phyloP scores from a whole-genome alignment of 2,113 vertebrate species.

The Hiodon tergisus region DNA sequence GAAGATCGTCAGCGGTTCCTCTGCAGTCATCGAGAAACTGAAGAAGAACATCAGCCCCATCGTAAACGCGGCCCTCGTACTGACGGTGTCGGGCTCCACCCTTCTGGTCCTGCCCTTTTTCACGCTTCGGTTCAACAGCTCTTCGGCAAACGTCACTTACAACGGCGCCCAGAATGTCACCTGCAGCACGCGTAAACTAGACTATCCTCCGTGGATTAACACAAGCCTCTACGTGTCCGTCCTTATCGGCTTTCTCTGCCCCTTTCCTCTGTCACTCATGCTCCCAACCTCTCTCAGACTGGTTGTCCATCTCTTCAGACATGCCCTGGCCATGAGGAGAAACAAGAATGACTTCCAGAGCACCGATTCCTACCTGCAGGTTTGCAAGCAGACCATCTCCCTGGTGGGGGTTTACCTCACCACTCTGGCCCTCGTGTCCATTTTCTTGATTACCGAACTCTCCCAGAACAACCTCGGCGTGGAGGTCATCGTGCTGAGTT shows the following conservation, averaged over 20 bases:
- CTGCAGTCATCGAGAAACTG: slow-evolving; percentile 7
- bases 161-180: slow-evolving; percentile 8
- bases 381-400: slow-evolving; percentile 40
- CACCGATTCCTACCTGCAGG: slow-evolving; percentile 36
- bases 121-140: slow-evolving; percentile 1
- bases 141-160: not conserved
- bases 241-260: slow-evolving; percentile 28
- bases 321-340: slow-evolving; percentile 29
- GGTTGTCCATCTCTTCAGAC: slow-evolving; percentile 38
- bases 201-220: slow-evolving; percentile 21
- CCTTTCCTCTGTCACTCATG: slow-evolving; percentile 36
- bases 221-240: not conserved
- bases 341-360: slow-evolving; percentile 25
- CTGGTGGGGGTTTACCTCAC: slow-evolving; percentile 39
- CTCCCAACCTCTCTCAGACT: slow-evolving; percentile 37
- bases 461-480: not conserved
- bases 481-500: slow-evolving; percentile 16
- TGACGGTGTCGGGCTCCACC: slow-evolving; percentile 26
- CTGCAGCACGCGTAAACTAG: not conserved
- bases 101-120: slow-evolving; percentile 32
- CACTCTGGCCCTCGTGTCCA: slow-evolving; percentile 28
- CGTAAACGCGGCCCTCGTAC: slow-evolving; percentile 23
- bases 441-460: slow-evolving; percentile 19
- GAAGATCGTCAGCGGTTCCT: slow-evolving; percentile 33
- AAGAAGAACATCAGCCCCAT: slow-evolving; percentile 37